Percentiles rank a stretch among this genome's conserved stretches.
Evolutionary conservation across 92 coral and sea anemone species (phyloP).

Genomic region (Porites lobata): DNA sequence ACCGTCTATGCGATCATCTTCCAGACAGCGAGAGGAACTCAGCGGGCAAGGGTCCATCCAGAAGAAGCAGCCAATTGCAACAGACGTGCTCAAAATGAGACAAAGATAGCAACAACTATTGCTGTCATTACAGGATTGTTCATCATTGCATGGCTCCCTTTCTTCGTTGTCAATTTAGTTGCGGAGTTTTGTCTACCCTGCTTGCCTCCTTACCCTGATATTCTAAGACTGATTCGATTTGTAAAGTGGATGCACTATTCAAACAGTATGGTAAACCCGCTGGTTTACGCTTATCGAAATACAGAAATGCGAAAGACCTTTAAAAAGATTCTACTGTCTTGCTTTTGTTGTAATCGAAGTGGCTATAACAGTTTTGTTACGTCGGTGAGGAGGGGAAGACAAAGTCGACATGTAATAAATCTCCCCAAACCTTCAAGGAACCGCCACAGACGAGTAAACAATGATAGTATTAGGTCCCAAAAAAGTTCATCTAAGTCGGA

Average conservation of each 20-base stretch:
- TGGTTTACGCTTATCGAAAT: constrained; percentile 89
- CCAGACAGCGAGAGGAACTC: constrained; percentile 66
- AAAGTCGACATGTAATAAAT: not conserved
- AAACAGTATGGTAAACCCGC: constrained; percentile 87
- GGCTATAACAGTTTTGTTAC: not conserved
- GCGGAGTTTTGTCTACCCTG: constrained; percentile 63
- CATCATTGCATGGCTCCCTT: constrained; percentile 92
- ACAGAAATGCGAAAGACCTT: constrained; percentile 85
- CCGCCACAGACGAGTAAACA: not conserved
- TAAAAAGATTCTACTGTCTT: constrained; percentile 43
- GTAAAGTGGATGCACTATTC: constrained; percentile 97
- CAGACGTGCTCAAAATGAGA: constrained; percentile 70
- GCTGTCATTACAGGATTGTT: constrained; percentile 88
- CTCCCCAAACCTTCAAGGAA: not conserved
- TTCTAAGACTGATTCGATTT: constrained; percentile 70
- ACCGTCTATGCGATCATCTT: constrained; percentile 78
- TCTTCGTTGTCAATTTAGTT: constrained; percentile 71
- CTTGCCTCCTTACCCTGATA: constrained; percentile 57
- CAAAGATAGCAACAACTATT: constrained; percentile 84
- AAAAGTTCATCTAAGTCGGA: not conserved
- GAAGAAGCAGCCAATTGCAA: constrained; percentile 32
- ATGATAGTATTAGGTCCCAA: not conserved
- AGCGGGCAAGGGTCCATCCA: constrained; percentile 67
- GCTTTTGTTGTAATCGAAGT: constrained; percentile 32
- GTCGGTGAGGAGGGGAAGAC: not conserved